A percentile compares a stretch with the other conserved stretches of the same genome.
Evolutionary conservation across 2,797 vertebrate genomes (phyloP).

Genomic region (Heteromormyrus szaboi): DNA sequence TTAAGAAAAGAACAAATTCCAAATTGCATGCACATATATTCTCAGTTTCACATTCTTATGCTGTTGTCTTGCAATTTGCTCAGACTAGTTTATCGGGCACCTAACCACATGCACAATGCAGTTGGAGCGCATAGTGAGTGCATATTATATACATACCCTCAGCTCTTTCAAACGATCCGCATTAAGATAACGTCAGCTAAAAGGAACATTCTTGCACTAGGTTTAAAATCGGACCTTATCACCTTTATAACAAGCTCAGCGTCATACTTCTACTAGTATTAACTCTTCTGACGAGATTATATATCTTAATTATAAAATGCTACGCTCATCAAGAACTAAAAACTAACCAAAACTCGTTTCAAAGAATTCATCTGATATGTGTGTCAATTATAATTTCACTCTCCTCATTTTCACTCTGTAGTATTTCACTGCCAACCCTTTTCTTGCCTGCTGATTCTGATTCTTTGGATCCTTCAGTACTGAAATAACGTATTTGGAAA

Average conservation of each 20-base stretch:
- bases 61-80: not conserved
- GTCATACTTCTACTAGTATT: not conserved
- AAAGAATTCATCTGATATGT: not conserved
- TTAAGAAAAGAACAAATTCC: conserved; percentile 6
- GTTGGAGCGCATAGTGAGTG: not conserved
- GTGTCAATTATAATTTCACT: not conserved
- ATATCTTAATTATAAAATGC: not conserved
- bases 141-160: not conserved
- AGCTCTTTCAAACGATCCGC: not conserved
- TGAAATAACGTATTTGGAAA: not conserved
- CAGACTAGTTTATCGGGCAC: not conserved
- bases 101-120: not conserved
- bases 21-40: not conserved
- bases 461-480: not conserved
- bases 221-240: not conserved
- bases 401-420: not conserved
- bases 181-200: not conserved
- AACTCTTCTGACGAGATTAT: not conserved
- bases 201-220: not conserved
- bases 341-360: not conserved
- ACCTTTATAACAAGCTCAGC: not conserved
- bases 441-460: not conserved
- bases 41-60: not conserved
- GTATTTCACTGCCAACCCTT: not conserved
- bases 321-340: not conserved